Conservation (phyloP, 2,113 vertebrate genomes). For the Stegostoma tigrinum region DNA sequence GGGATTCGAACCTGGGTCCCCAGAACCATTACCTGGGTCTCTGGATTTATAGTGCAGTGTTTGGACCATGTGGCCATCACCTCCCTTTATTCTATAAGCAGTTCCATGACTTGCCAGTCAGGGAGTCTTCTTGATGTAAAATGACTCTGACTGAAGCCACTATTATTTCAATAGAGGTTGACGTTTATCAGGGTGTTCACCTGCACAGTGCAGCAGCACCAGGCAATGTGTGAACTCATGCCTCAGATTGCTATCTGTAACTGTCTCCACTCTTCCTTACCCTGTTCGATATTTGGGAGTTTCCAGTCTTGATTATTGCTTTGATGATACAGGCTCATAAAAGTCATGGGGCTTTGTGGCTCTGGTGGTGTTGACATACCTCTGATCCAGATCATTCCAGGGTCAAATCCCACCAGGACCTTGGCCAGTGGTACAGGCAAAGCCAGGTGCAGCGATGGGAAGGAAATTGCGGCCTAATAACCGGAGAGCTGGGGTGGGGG, state of each 20-base stretch:
- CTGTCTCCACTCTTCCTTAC: neutral
- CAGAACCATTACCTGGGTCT: no score
- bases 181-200: neutral
- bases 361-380: no score
- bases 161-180: neutral
- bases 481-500: no score
- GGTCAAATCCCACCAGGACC: no score
- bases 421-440: no score
- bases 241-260: neutral
- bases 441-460: no score
- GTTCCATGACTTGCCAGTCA: neutral
- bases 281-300: neutral
- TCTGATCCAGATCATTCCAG: no score
- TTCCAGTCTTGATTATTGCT: neutral
- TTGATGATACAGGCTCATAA: neutral
- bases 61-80: no score
- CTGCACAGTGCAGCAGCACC: neutral
- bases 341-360: neutral
- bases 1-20: no score
- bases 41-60: no score
- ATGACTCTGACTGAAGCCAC: neutral
- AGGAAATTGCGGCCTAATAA: no score
- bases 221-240: neutral
- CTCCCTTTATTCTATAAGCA: neutral
- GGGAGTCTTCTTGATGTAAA: neutral